These are phyloP conservation scores for Micromys minutus DNA, from an alignment of 2,113 vertebrate species.

Conservation along the genomic window DNA sequence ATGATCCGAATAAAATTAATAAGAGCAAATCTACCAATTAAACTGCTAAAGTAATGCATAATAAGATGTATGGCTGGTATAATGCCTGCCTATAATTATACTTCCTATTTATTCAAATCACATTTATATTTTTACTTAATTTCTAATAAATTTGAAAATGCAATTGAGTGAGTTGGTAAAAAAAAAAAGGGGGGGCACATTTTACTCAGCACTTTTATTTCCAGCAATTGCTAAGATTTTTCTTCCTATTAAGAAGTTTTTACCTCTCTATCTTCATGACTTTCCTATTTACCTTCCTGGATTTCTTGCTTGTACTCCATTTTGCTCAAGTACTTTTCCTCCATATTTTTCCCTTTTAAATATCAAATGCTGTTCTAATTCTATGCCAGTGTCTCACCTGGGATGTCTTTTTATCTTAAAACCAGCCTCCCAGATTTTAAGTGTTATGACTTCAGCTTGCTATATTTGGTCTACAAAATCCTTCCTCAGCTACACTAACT, in stretches of 20 bases:
- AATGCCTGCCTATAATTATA: constrained; percentile 74
- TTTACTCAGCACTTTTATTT: constrained; percentile 43
- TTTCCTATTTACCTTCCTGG: neutral
- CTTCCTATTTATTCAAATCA: constrained; percentile 71
- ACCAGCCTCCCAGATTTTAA: neutral
- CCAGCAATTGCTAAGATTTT: constrained; percentile 44
- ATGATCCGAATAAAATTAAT: constrained; percentile 73
- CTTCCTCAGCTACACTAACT: neutral
- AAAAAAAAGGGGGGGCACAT: constrained; percentile 45
- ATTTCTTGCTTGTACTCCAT: neutral
- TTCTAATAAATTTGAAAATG: constrained; percentile 75
- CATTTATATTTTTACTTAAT: constrained; percentile 77
- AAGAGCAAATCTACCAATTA: constrained; percentile 79
- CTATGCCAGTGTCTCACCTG: neutral
- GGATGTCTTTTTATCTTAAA: neutral
- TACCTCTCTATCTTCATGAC: neutral
- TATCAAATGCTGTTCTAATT: neutral
- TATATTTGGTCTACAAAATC: neutral
- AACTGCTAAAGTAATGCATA: constrained; percentile 78
- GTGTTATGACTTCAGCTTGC: neutral
- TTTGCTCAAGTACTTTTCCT: neutral
- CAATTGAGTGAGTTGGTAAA: constrained; percentile 62
- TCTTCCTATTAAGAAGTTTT: constrained; percentile 53
- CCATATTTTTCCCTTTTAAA: neutral
- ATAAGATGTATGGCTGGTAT: constrained; percentile 70